Base-by-base conservation (phyloP, 2,113 vertebrate genomes). In the Megatriorchis doriae region DNA sequence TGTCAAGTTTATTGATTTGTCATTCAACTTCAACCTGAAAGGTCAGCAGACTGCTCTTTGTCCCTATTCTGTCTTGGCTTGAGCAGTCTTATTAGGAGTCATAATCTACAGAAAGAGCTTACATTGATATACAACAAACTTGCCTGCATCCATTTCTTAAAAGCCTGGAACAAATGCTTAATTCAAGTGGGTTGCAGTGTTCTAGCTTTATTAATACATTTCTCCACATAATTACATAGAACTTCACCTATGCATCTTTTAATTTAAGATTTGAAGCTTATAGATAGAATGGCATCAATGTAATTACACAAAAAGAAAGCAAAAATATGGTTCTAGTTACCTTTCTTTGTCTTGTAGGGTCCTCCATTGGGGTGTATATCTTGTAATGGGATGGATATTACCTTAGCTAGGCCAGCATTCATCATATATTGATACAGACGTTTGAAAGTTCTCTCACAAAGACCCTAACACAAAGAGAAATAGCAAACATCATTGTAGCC, bases 361-460 rank as follows among this genome's bases (percentile, higher is more conserved):
- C 98, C 99, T 47, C 98, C 97, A 1, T 52, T 94, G 8, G 99
- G 99, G 40, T 99, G 97, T 34, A 99, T 88, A 10, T 99, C 98
- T 81, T 99, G 98, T 65, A 99, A 92, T 5, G 99, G 99, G 11
- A 97, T 55, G 38, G 98, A 98, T 38, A 98, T 55, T 13, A 98
- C 96, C 81, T 99, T 99, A 19, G 98, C 98, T 75, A 99, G 85
- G 72, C 99, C 99, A 31, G 98, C 98, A 5, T 98, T 97, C 90
- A 98, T 96, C 99, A 99, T 99, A 87, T 99, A 98, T 70, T 99
- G 98, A 95, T 98, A 98, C 4, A 99, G 95, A 13, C 98, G 98
- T 93, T 99, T 99, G 50, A 99, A 99, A 0, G 98, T 98, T 78
- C 91, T 81, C 14, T 99, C 99, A 52, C 97, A 97, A 72, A 99